These are phyloP conservation scores for Drosophila mettleri DNA, from an alignment of 2,888 invertebrate species.

Conservation along the genomic window DNA sequence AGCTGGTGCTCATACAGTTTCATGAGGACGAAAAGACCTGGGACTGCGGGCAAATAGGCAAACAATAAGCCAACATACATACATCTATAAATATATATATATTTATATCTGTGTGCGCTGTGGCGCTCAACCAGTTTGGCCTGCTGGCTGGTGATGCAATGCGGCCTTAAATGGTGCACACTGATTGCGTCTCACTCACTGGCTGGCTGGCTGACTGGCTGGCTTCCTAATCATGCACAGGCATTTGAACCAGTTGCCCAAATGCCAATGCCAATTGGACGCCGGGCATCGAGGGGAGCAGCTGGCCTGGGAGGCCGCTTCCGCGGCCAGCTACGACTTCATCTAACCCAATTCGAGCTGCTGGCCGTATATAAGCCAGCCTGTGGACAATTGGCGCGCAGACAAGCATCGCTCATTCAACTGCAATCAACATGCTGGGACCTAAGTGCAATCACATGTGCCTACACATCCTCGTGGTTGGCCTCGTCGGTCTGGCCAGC, in stretches of 20 bases:
- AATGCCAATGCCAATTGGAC: conserved; percentile 71
- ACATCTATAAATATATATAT: neutral
- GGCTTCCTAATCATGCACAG: conserved; percentile 67
- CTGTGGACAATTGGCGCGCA: conserved; percentile 40
- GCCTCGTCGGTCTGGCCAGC: conserved; percentile 40
- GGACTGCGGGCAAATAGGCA: conserved; percentile 64
- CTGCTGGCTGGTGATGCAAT: conserved; percentile 45
- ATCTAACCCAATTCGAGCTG: conserved; percentile 46
- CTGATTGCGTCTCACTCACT: conserved; percentile 18
- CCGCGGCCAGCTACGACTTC: conserved; percentile 23
- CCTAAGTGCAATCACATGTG: conserved; percentile 28
- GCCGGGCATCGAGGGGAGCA: neutral
- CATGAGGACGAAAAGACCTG: conserved; percentile 84
- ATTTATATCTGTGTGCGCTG: neutral
- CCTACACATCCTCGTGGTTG: conserved; percentile 23
- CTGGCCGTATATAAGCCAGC: conserved; percentile 55
- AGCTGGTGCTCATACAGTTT: conserved; percentile 87
- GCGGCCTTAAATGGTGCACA: conserved; percentile 53
- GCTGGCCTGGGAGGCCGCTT: conserved; percentile 1
- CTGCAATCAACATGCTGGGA: conserved; percentile 32
- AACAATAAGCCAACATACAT: conserved; percentile 11
- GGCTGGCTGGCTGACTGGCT: no score
- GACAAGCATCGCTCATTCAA: conserved; percentile 49
- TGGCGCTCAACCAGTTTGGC: conserved; percentile 4
- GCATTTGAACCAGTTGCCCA: conserved; percentile 73